phyloP scores from a whole-genome alignment of 1,140 invertebrate species.

The Drosophila punjabiensis region DNA sequence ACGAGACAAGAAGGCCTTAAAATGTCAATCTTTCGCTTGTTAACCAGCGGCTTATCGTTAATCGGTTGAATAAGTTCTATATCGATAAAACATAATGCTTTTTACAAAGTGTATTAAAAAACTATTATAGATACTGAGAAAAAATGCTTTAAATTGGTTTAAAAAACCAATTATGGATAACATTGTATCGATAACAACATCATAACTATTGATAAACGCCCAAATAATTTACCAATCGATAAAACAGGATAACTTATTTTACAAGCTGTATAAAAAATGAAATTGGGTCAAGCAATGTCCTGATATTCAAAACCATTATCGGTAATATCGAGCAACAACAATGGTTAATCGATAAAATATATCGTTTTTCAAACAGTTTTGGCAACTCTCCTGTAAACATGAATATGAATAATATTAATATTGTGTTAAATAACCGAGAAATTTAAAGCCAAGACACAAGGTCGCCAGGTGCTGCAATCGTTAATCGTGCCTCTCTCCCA shows the following conservation, averaged over 20 bases:
- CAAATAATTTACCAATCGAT: neutral
- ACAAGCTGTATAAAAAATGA: neutral
- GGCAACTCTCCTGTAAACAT: neutral
- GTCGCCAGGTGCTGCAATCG: slow-evolving; percentile 10
- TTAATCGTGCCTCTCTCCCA: slow-evolving; percentile 5
- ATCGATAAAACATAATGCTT: neutral
- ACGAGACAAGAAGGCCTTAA: neutral
- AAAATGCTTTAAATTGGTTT: neutral
- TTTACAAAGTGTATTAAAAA: neutral
- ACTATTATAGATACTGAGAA: neutral
- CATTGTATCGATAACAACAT: neutral
- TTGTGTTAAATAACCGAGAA: neutral
- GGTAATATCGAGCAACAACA: neutral
- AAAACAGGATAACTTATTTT: neutral
- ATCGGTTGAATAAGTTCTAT: neutral
- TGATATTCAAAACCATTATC: neutral
- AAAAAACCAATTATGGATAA: neutral
- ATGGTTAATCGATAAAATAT: neutral
- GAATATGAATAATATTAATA: neutral
- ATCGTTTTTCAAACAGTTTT: neutral
- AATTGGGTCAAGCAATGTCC: no score
- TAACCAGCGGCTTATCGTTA: no score
- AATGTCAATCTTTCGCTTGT: neutral
- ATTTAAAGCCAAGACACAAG: neutral
- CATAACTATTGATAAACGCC: neutral